Evolutionary conservation across 1,140 invertebrate genomes (phyloP).

Genomic region (Drosophila pseudoobscura): DNA sequence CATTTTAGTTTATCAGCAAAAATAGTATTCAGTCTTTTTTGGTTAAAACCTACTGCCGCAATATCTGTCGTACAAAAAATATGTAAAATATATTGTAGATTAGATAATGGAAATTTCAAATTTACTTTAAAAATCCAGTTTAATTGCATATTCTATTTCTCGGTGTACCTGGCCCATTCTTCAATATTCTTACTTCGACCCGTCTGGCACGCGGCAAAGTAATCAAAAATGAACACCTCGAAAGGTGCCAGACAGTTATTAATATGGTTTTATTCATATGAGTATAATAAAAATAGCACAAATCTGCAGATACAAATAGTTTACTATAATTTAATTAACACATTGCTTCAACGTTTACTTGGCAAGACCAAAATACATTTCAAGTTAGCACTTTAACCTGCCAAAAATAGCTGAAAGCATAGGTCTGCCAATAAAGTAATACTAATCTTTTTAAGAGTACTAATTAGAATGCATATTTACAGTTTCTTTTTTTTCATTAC

Average conservation of each 20-base stretch:
- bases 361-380: constrained; percentile 4
- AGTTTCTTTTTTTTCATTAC: too few species aligned
- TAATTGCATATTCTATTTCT: neutral
- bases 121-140: neutral
- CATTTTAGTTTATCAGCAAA: too few species aligned
- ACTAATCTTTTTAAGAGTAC: neutral
- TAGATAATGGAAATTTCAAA: too few species aligned
- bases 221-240: constrained; percentile 23
- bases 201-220: constrained; percentile 10
- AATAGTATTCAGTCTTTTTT: too few species aligned
- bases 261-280: constrained; percentile 24
- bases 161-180: neutral
- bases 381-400: constrained; percentile 10
- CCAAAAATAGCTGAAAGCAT: constrained; percentile 9
- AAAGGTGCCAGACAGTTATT: constrained; percentile 55
- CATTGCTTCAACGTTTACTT: constrained; percentile 17
- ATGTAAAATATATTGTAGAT: neutral
- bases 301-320: constrained; percentile 29
- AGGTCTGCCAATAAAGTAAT: neutral
- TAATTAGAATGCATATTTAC: too few species aligned
- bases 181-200: constrained; percentile 15
- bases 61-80: too few species aligned
- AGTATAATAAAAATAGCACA: constrained; percentile 43
- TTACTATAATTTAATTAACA: constrained; percentile 38
- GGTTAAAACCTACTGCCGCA: too few species aligned